Evolutionary conservation across 1,140 invertebrate species (phyloP), one percentile per base, ranked within the genome.

Genomic region (Orchesella cincta): DNA sequence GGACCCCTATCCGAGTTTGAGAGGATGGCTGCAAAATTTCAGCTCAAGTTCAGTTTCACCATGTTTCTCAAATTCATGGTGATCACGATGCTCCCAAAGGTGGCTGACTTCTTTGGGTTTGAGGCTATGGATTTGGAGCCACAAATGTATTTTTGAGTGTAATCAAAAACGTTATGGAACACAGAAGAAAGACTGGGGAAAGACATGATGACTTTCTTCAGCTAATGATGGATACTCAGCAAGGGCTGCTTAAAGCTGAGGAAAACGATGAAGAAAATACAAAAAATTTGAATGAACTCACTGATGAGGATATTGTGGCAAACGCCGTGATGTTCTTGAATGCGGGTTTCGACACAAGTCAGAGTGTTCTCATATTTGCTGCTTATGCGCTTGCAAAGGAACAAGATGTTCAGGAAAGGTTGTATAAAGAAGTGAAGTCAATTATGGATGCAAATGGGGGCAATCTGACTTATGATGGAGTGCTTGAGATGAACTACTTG

Each of bases 341-440:
- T 29, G 89, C 88, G 72, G 89, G 89, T 0, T 86, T 86, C 72
- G 88, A 89, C 34, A 89, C 85, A 1, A 85, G 85, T 0, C 83
- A 88, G 1, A 86, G 82, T 0, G 84, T 85, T 1, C 71, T 89
- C 12, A 82, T 86, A 18, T 87, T 87, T 75, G 81, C 86, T 1
- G 83, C 87, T 0, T 89, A 89, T 67, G 84, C 86, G 76, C 80
- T 90, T 29, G 88, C 89, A 0, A 74, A 85, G 33, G 84, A 90
- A 81, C 85, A 83, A 0, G 84, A 87, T 0, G 77, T 86, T 29
- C 89, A 90, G 80, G 78, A 87, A 0, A 83, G 83, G 57, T 80
- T 89, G 0, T 81, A 86, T 33, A 76, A 86, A 71, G 89, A 90
- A 82, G 84, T 90, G 0, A 79, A 85, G 57, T 39, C 78, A 26